Percentiles rank a stretch among this genome's conserved stretches.
Evolutionary conservation across 2,113 vertebrate genomes (phyloP).

Genomic region (Ptilorrhoa leucosticta): DNA sequence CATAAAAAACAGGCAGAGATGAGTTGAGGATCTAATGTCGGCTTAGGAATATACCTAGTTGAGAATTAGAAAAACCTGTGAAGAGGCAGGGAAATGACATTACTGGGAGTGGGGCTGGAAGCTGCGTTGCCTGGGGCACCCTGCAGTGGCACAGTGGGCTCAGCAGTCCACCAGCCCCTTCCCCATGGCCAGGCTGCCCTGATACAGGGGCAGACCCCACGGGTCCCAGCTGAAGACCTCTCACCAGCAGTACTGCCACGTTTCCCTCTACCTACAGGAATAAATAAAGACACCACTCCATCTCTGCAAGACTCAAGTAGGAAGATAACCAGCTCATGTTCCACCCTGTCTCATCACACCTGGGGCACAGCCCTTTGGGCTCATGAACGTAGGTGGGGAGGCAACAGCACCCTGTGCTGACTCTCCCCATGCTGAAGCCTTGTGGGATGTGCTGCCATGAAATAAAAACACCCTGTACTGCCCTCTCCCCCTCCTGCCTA

Average conservation of each 20-base stretch:
- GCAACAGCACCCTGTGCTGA: accelerated
- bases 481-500: not conserved
- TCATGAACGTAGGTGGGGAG: not conserved
- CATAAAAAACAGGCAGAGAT: not conserved
- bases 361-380: not conserved
- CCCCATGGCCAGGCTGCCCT: not conserved
- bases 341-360: not conserved
- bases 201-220: not conserved
- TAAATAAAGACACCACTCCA: not conserved
- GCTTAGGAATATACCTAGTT: not conserved
- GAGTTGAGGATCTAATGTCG: not conserved
- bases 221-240: not conserved
- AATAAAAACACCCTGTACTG: accelerated
- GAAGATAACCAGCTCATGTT: not conserved
- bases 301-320: not conserved
- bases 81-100: not conserved
- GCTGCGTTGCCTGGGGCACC: too few relatives aligned
- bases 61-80: not conserved
- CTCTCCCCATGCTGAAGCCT: accelerated
- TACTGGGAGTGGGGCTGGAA: not conserved
- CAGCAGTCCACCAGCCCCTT: not conserved
- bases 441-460: not conserved
- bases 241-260: not conserved
- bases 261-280: not conserved
- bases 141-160: not conserved